Base-by-base conservation (phyloP, 2,888 invertebrate genomes). In the Tachina grossa region DNA sequence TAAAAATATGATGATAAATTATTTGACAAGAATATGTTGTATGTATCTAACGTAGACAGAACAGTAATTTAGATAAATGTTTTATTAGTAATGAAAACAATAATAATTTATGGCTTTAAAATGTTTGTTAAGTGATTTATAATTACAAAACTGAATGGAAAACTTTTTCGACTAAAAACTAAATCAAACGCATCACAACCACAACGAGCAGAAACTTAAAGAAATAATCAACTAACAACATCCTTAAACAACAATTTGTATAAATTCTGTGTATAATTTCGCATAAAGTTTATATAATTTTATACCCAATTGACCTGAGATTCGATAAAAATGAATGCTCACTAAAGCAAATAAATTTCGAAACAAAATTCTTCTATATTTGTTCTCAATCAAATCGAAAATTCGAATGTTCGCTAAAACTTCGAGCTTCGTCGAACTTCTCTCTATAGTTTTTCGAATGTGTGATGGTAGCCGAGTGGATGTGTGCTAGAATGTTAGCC, bases 101-200 rank as follows among this genome's bases (percentile, higher is more conserved):
- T 55, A 65, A 49, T 57, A 77, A 74, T 77, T 77, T 81, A 84
- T 72, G 77, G 72, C 59, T 68, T 68, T 57, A 61, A 72, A 77
- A 59, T 77, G 66, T 81, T 81, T 61, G 71, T 72, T 72, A 84
- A 84, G 77, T 84, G 84, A 84, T 84, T 84, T 84, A 81, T 84
- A 81, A 81, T 81, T 84, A 81, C 43, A 75, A 65, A 65, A 71
- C 49, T 45, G 41, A 55, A 43, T 59, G 49, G 47, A 59, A 75
- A 74, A 81, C 31, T 81, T 74, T 81, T 81, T 68, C 22, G 51
- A 31, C 49, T 31, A 49, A 69, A 41, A 69, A 41, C 39, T 9
- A 66, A 61, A 31, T 6, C 31, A 31, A 31, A 31, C 31, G 31
- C 31, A 31, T 6, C 31, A 31, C 31, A 69, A 59, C 68, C n/a